Conservation (phyloP, 2,797 vertebrate species). For the Dermochelys coriacea region DNA sequence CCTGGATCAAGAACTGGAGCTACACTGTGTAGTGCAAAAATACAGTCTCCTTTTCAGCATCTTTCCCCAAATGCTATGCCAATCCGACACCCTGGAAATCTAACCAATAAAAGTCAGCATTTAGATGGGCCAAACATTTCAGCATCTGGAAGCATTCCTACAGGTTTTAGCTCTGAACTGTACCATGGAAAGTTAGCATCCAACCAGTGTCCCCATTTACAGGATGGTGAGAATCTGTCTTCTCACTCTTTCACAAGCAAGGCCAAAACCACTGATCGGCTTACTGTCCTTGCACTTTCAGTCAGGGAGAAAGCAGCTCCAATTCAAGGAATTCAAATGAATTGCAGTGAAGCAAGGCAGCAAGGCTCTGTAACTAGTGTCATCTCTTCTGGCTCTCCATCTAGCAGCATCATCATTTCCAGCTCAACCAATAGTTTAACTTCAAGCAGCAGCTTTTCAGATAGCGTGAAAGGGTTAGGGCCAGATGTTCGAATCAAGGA, state of each 20-base stretch:
- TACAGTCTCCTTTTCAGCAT: slow-evolving; percentile 81
- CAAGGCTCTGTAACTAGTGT: slow-evolving; percentile 67
- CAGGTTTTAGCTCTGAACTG: slow-evolving; percentile 34
- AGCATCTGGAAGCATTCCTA: not conserved
- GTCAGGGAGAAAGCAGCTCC: slow-evolving; percentile 78
- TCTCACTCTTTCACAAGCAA: slow-evolving; percentile 76
- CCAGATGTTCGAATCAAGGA: slow-evolving; percentile 91
- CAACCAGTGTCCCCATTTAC: slow-evolving; percentile 71
- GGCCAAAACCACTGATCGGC: slow-evolving; percentile 81
- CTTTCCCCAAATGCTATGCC: slow-evolving; percentile 90
- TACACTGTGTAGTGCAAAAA: slow-evolving; percentile 76
- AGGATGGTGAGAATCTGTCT: slow-evolving; percentile 72
- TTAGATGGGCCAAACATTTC: slow-evolving; percentile 52
- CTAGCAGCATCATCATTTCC: slow-evolving; percentile 84
- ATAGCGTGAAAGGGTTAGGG: slow-evolving; percentile 87
- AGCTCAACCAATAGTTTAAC: slow-evolving; percentile 91
- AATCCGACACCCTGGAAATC: slow-evolving; percentile 78
- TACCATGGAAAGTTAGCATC: slow-evolving; percentile 80
- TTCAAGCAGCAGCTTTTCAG: slow-evolving; percentile 89
- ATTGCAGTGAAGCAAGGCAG: slow-evolving; percentile 78
- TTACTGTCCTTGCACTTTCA: slow-evolving; percentile 80
- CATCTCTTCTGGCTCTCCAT: slow-evolving; percentile 74
- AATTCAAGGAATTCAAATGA: slow-evolving; percentile 51
- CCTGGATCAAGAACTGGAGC: slow-evolving; percentile 72
- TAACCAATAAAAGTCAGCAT: slow-evolving; percentile 56